Evolutionary conservation across 2,113 vertebrate genomes (phyloP), one percentile per base, ranked within the genome.

Genomic region (Melierax canorus): DNA sequence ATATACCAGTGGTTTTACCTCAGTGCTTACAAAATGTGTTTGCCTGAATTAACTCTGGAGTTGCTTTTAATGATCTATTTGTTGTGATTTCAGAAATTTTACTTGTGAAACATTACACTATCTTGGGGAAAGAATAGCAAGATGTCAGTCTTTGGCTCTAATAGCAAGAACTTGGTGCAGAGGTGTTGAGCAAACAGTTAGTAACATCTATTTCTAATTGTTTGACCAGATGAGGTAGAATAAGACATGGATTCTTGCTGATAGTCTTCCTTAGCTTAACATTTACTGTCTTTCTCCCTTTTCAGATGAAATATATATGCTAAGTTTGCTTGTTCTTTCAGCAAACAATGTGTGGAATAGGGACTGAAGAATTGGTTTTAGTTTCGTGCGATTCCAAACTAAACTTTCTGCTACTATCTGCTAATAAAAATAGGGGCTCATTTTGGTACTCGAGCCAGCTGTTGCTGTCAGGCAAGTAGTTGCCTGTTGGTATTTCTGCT

Each of bases 391-490:
- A 91, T 68, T 75, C 19, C 36, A 69, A 81, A 89, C 60, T 32
- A 92, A 96, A 94, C 95, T 97, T 94, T 94, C 86, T 79, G 80
- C 60, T 82, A n/a, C 86, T 85, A 32, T 90, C 83, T 80, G 81
- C 92, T 97, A 88, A 82, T 95, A 97, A 92, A 96, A 97, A 83
- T 59, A 93, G 96, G 97, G 92, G 32, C 14, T 11, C 78, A 69
- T 95, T 97, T 93, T 83, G 83, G 66, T 97, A 34, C 95, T 94
- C 72, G 84, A 72, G 87, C 88, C 96, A 96, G 97, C 97, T 97
- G 97, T 96, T 94, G 64, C 94, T 90, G 93, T 97, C 97, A 97
- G 18, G 38, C 96, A 97, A 27, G 93, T 94, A 77, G 53, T 53
- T 78, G 90, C 84, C 53, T 50, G 75, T 68, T 85, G 86, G 45